Percentiles rank a stretch among this genome's conserved stretches.
Conservation (phyloP, 2,113 vertebrate genomes). For the Lathamus discolor region DNA sequence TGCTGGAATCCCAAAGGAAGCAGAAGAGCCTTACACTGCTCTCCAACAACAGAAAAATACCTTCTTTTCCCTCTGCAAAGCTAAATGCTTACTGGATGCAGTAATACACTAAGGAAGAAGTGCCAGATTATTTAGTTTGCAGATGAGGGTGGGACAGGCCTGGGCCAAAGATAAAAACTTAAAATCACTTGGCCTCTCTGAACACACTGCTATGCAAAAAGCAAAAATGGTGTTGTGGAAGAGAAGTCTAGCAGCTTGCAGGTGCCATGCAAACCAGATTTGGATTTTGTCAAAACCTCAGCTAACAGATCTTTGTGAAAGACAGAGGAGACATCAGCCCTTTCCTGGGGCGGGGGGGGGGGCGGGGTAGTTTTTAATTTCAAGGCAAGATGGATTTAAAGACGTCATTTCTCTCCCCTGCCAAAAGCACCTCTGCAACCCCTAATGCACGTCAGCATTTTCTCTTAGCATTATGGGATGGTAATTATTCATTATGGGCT, state of each 20-base stretch:
- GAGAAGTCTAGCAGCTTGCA: neutral
- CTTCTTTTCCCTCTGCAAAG: neutral
- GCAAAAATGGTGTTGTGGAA: neutral
- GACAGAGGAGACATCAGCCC: neutral
- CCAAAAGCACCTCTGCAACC: neutral
- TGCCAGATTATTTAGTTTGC: neutral
- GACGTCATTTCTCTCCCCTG: neutral
- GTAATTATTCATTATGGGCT: neutral
- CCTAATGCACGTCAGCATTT: neutral
- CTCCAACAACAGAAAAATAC: neutral
- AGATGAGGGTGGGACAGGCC: neutral
- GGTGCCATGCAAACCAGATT: neutral
- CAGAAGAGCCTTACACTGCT: neutral
- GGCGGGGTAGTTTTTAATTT: neutral
- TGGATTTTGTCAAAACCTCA: neutral
- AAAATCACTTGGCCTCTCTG: neutral
- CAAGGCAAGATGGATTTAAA: neutral
- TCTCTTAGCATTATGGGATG: neutral
- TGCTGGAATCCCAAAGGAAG: neutral
- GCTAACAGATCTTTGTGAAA: neutral
- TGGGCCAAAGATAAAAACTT: neutral
- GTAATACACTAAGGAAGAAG: neutral
- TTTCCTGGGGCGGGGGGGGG: accelerated
- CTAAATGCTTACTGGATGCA: neutral
- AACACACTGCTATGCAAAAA: neutral